These are phyloP conservation scores for Folsomia manolachei DNA, from an alignment of 2,888 invertebrate species.

Conservation along the genomic window DNA sequence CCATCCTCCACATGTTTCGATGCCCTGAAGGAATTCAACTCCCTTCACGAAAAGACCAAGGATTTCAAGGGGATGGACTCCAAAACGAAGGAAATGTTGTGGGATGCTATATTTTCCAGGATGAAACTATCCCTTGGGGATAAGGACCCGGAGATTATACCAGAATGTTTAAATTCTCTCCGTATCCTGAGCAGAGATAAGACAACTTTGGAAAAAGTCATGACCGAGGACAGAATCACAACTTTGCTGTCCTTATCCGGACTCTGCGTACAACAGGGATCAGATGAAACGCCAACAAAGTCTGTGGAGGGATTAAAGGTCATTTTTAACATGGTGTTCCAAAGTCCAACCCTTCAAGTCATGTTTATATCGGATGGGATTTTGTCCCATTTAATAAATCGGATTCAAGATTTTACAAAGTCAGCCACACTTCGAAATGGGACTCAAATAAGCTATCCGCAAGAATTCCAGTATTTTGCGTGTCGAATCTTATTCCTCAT, in stretches of 20 bases:
- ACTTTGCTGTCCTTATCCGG: constrained; percentile 68
- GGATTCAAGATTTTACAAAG: constrained; percentile 68
- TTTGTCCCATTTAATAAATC: constrained; percentile 69
- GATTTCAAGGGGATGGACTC: neutral
- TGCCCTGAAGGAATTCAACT: neutral
- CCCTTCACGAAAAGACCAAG: neutral
- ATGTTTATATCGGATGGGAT: constrained; percentile 64
- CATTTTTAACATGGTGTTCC: constrained; percentile 82
- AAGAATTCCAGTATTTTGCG: constrained; percentile 78
- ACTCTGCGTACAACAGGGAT: constrained; percentile 46
- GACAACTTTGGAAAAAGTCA: constrained; percentile 65
- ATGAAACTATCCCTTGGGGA: constrained; percentile 56
- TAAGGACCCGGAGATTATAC: constrained; percentile 54
- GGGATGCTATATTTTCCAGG: constrained; percentile 63
- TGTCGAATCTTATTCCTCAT: constrained; percentile 83
- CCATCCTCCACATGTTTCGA: neutral
- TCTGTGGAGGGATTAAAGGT: constrained; percentile 77
- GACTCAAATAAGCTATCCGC: constrained; percentile 54
- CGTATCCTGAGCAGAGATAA: constrained; percentile 76
- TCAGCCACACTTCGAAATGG: constrained; percentile 55
- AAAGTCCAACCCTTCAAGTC: constrained; percentile 65
- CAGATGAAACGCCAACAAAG: constrained; percentile 18
- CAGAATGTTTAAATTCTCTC: constrained; percentile 62
- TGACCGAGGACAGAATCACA: constrained; percentile 67
- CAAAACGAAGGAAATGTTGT: constrained; percentile 58